These are phyloP conservation scores for Trematomus loennbergii DNA, from an alignment of 2,113 vertebrate genomes.

Conservation along the genomic window DNA sequence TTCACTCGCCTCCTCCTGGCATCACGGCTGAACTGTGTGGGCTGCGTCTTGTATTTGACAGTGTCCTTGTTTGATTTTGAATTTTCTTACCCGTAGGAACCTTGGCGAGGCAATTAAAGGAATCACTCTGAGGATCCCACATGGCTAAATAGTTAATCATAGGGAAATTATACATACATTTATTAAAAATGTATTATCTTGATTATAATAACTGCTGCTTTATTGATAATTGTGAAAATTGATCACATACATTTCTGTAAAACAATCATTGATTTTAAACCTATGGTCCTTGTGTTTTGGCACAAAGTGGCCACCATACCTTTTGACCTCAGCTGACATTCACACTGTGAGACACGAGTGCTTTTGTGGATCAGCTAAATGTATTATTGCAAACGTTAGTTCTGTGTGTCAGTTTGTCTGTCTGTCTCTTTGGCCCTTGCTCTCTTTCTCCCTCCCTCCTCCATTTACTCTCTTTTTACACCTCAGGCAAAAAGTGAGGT, in stretches of 20 bases:
- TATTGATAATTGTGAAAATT: slow-evolving; percentile 6
- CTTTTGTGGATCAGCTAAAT: slow-evolving; percentile 44
- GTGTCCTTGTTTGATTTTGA: slow-evolving; percentile 57
- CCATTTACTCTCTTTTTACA: slow-evolving; percentile 57
- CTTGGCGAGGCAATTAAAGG: slow-evolving; percentile 43
- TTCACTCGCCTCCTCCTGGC: slow-evolving; percentile 41
- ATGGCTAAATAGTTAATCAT: slow-evolving; percentile 22
- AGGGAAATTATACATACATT: slow-evolving; percentile 9
- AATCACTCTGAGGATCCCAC: slow-evolving; percentile 30
- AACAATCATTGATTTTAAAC: neutral
- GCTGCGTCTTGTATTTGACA: slow-evolving; percentile 45
- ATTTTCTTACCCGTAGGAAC: slow-evolving; percentile 43
- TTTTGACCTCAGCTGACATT: slow-evolving; percentile 28
- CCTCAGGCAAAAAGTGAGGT: slow-evolving; percentile 78
- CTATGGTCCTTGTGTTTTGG: neutral
- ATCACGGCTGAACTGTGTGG: slow-evolving; percentile 35
- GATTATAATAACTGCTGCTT: neutral
- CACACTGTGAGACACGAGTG: slow-evolving; percentile 10
- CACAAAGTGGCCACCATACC: neutral
- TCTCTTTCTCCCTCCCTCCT: slow-evolving; percentile 44
- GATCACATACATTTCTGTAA: neutral
- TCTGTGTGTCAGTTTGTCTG: slow-evolving; percentile 35
- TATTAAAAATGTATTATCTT: neutral
- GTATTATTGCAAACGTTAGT: slow-evolving; percentile 35
- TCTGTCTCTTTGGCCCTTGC: slow-evolving; percentile 34